Percentiles rank a stretch among this genome's conserved stretches.
These are phyloP conservation scores for Ridgeia piscesae DNA, from an alignment of 1,140 invertebrate genomes.

Conservation along the genomic window DNA sequence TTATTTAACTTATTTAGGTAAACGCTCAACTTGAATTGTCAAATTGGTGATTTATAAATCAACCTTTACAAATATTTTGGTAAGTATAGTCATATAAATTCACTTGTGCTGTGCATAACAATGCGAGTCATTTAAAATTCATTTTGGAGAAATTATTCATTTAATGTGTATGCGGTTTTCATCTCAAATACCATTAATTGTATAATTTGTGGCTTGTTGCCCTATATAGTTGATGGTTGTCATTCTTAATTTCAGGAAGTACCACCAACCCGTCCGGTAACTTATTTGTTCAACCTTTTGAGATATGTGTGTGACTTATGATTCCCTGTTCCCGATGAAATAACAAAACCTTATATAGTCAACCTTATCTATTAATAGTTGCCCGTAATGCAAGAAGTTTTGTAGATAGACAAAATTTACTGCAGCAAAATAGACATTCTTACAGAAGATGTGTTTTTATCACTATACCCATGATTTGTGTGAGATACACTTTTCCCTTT, in stretches of 20 bases:
- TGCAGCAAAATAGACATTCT: too few species aligned
- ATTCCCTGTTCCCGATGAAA: background rate
- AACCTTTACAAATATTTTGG: too few species aligned
- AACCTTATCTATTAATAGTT: background rate
- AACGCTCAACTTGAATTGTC: background rate
- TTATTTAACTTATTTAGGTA: background rate
- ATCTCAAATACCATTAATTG: background rate
- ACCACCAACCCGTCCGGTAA: background rate
- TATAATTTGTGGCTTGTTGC: too few species aligned
- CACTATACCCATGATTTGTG: background rate
- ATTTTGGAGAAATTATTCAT: background rate
- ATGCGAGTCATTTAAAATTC: background rate
- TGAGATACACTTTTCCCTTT: background rate
- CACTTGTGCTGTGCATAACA: background rate
- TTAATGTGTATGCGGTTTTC: background rate
- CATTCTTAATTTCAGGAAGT: conserved; percentile 6
- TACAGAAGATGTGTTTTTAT: background rate
- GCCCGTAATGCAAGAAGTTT: background rate
- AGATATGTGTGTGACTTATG: background rate
- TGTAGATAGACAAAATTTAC: background rate
- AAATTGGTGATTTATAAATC: too few species aligned
- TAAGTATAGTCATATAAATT: background rate
- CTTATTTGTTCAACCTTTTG: background rate
- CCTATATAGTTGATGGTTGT: too few species aligned
- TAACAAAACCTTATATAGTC: background rate